These are phyloP conservation scores for Acridotheres tristis DNA, from an alignment of 2,797 vertebrate genomes.

Conservation along the genomic window DNA sequence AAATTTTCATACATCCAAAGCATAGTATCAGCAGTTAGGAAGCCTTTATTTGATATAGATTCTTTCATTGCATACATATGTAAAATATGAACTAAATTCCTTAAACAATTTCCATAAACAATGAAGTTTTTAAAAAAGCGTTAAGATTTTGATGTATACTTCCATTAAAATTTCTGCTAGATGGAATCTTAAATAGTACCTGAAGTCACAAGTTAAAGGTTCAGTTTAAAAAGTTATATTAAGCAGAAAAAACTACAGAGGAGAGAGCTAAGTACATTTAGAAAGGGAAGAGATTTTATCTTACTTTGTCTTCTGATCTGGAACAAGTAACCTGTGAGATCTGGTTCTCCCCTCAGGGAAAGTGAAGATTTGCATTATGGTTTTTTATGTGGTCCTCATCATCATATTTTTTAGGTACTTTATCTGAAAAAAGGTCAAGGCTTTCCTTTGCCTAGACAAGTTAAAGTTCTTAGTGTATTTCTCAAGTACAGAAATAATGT, in stretches of 20 bases:
- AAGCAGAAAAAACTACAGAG: not conserved
- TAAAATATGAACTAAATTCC: not conserved
- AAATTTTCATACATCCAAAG: not conserved
- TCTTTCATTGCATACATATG: not conserved
- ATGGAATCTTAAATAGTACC: not conserved
- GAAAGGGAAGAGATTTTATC: not conserved
- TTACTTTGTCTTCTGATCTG: constrained; percentile 15
- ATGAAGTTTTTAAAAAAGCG: not conserved
- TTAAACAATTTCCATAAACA: not conserved
- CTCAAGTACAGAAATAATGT: not conserved
- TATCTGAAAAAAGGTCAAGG: not conserved
- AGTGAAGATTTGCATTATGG: not conserved
- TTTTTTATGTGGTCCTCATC: not conserved
- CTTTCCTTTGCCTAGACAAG: not conserved
- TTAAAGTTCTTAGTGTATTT: not conserved
- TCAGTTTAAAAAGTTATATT: not conserved
- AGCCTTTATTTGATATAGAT: not conserved
- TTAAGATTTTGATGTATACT: not conserved
- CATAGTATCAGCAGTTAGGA: not conserved
- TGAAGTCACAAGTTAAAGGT: not conserved
- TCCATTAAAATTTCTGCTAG: not conserved
- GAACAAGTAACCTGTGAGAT: not conserved
- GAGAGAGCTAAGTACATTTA: not conserved
- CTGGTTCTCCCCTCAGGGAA: not conserved
- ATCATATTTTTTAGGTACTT: not conserved